Evolutionary conservation across 2,797 vertebrate genomes (phyloP).

Genomic region (Emydoidea blandingii): DNA sequence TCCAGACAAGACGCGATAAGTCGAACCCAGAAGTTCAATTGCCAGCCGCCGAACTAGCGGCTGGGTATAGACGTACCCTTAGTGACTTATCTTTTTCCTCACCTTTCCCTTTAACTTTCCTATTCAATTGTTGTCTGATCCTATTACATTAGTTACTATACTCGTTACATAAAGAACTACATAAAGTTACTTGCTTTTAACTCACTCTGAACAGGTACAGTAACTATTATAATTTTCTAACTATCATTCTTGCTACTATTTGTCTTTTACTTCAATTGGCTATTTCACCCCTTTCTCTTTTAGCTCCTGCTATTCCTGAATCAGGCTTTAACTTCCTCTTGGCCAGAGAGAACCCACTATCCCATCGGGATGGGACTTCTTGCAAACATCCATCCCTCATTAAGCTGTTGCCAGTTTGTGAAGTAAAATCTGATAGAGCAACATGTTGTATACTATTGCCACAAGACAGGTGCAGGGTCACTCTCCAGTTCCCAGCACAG

Average conservation of each 20-base stretch:
- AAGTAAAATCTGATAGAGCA: neutral
- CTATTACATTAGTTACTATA: neutral
- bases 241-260: neutral
- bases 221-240: neutral
- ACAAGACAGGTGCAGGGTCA: rapidly evolving
- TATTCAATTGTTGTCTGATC: neutral
- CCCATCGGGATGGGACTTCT: neutral
- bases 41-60: too few relatives aligned
- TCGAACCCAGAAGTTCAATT: too few relatives aligned
- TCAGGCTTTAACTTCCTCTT: neutral
- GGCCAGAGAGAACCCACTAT: neutral
- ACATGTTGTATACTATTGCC: neutral
- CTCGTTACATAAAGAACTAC: neutral
- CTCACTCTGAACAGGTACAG: neutral
- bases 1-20: too few relatives aligned
- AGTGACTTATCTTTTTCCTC: neutral
- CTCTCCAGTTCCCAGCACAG: neutral
- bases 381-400: neutral
- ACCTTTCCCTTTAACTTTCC: neutral
- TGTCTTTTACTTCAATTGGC: neutral
- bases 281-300: neutral
- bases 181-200: neutral
- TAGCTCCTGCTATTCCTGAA: neutral
- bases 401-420: neutral
- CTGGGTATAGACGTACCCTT: too few relatives aligned